Evolutionary conservation across 1,140 invertebrate genomes (phyloP).

Genomic region (Atta cephalotes): DNA sequence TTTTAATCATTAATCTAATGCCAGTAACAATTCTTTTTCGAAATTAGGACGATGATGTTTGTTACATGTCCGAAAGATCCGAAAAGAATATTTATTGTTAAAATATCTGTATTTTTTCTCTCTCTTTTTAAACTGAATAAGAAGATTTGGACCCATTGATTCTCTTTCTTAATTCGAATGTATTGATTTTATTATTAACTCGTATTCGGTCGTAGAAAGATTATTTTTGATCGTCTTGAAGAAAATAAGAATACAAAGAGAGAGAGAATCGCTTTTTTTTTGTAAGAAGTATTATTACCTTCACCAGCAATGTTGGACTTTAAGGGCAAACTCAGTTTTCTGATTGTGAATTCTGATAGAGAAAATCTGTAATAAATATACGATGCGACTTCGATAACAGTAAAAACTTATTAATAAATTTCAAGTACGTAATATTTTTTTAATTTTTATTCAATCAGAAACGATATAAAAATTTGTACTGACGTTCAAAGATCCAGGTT

Average conservation of each 20-base stretch:
- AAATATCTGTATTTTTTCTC: not conserved
- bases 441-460: too few species aligned
- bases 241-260: not conserved
- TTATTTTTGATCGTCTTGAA: constrained; percentile 1
- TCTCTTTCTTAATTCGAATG: not conserved
- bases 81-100: not conserved
- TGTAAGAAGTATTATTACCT: not conserved
- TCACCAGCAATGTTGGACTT: too few species aligned
- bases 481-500: too few species aligned
- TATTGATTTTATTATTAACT: not conserved
- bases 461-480: too few species aligned
- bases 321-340: too few species aligned
- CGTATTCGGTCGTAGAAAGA: not conserved
- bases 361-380: too few species aligned
- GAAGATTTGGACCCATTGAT: constrained; percentile 3
- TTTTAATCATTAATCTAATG: not conserved
- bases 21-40: not conserved
- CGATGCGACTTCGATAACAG: too few species aligned
- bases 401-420: too few species aligned
- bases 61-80: not conserved
- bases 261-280: too few species aligned
- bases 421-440: too few species aligned
- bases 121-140: not conserved
- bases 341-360: too few species aligned
- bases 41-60: not conserved